These are phyloP conservation scores for Endotricha flammealis DNA, from an alignment of 2,888 invertebrate genomes.

Conservation along the genomic window DNA sequence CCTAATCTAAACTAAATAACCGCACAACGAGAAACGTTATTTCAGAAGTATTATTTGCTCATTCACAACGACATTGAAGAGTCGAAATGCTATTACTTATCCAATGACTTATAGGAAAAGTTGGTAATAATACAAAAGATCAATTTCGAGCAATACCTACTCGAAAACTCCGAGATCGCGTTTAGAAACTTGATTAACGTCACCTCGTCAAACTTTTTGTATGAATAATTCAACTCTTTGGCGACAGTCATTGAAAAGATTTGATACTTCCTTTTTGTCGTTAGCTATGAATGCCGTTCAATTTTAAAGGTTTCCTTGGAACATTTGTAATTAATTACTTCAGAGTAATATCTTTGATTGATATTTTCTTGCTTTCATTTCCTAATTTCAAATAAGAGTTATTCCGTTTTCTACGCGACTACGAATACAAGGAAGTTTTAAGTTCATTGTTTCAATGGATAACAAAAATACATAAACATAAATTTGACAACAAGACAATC, in stretches of 20 bases:
- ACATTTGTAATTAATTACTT: not conserved
- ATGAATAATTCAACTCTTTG: slow-evolving; percentile 37
- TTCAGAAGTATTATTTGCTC: not conserved
- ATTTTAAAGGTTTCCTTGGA: not conserved
- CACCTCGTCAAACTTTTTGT: slow-evolving; percentile 37
- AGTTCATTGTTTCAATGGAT: too few relatives aligned
- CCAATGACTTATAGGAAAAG: slow-evolving; percentile 43
- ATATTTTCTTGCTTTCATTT: too few relatives aligned
- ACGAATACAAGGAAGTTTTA: too few relatives aligned
- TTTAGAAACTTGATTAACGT: slow-evolving; percentile 39
- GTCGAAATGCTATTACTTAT: slow-evolving; percentile 27
- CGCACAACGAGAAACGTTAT: too few relatives aligned
- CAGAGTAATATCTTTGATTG: too few relatives aligned
- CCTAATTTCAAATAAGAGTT: too few relatives aligned
- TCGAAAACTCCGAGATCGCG: slow-evolving; percentile 31
- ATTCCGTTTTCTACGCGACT: too few relatives aligned
- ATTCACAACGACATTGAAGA: not conserved
- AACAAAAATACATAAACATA: too few relatives aligned
- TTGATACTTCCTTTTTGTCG: slow-evolving; percentile 26
- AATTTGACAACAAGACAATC: too few relatives aligned
- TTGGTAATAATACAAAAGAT: slow-evolving; percentile 30
- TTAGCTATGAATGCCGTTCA: slow-evolving; percentile 18
- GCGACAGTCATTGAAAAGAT: slow-evolving; percentile 32
- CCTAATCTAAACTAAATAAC: too few relatives aligned
- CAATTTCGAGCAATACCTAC: slow-evolving; percentile 28